These are phyloP conservation scores for Cossypha heuglini DNA, from an alignment of 2,797 vertebrate genomes.

Conservation along the genomic window DNA sequence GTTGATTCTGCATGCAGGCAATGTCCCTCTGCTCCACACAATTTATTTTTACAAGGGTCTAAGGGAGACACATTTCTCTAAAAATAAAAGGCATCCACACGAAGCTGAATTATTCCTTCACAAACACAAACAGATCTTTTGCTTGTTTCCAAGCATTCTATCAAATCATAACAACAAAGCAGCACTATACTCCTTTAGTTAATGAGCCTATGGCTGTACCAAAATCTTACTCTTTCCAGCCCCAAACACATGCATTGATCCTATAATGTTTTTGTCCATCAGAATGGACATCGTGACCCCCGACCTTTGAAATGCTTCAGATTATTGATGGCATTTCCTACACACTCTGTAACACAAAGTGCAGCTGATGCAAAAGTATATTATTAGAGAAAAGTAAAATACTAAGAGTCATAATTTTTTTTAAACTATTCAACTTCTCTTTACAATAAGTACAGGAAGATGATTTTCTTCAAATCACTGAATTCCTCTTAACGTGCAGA, in stretches of 20 bases:
- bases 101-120: slow-evolving; percentile 48
- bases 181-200: neutral
- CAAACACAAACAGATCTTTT: slow-evolving; percentile 48
- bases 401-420: neutral
- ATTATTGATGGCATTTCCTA: neutral
- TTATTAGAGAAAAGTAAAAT: neutral
- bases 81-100: slow-evolving; percentile 57
- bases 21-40: slow-evolving; percentile 47
- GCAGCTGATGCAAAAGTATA: neutral
- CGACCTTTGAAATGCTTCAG: neutral
- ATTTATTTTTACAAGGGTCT: slow-evolving; percentile 63
- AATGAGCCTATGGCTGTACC: neutral
- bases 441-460: neutral
- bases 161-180: slow-evolving; percentile 32
- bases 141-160: slow-evolving; percentile 38
- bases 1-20: slow-evolving; percentile 62
- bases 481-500: neutral
- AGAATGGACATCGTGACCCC: neutral
- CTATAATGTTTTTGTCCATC: neutral
- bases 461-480: neutral
- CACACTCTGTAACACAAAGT: rapidly evolving
- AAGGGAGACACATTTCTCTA: slow-evolving; percentile 57
- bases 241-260: neutral
- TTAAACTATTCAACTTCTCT: neutral
- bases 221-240: neutral